Evolutionary conservation across 2,888 invertebrate species (phyloP).

Genomic region (Drosophila pseudotakahashii): DNA sequence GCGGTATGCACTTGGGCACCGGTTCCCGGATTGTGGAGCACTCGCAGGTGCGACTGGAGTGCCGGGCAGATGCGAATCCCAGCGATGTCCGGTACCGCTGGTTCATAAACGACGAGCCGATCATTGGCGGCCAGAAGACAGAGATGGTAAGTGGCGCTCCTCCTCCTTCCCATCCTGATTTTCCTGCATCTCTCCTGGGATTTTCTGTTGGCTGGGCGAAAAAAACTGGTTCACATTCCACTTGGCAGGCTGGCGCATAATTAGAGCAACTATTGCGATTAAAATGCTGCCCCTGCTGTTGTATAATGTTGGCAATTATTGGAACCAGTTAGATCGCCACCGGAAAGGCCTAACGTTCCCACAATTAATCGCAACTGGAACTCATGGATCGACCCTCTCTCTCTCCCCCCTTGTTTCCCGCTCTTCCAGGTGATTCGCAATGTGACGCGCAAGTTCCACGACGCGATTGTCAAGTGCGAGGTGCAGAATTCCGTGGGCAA

Average conservation of each 20-base stretch:
- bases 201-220: not conserved
- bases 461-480: conserved; percentile 94
- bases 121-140: conserved; percentile 91
- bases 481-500: conserved; percentile 97
- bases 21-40: conserved; percentile 89
- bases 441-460: conserved; percentile 92
- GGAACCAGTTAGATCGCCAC: conserved; percentile 45
- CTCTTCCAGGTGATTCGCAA: conserved; percentile 88
- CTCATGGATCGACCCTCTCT: conserved; percentile 1
- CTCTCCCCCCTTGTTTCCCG: not conserved
- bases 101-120: conserved; percentile 93
- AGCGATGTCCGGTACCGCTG: conserved; percentile 93
- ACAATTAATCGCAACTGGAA: conserved; percentile 28
- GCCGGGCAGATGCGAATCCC: conserved; percentile 96
- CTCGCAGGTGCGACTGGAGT: conserved; percentile 91
- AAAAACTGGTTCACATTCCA: conserved; percentile 29
- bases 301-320: conserved; percentile 54
- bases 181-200: not conserved
- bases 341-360: conserved; percentile 49
- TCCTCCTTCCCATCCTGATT: not conserved
- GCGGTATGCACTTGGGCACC: not conserved
- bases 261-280: conserved; percentile 73
- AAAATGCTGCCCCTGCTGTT: conserved; percentile 55
- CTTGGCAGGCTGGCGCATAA: conserved; percentile 58
- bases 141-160: conserved; percentile 87